These are phyloP conservation scores for Nannospalax galili DNA, from an alignment of 2,113 vertebrate species.

Conservation along the genomic window DNA sequence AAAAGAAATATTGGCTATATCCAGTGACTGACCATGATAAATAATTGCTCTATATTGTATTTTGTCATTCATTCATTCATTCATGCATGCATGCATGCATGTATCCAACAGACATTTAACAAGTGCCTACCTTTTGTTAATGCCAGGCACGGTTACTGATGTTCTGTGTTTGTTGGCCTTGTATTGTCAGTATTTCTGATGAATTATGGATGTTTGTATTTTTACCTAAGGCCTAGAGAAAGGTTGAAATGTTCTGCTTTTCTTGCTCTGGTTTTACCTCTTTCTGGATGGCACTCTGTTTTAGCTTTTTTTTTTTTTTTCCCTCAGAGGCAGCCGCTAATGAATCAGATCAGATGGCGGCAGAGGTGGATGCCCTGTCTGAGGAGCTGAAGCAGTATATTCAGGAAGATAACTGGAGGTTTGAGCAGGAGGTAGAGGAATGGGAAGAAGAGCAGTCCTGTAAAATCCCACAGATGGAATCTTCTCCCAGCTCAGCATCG, in stretches of 20 bases:
- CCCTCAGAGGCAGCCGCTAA: slow-evolving; percentile 22
- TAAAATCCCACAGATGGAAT: slow-evolving; percentile 90
- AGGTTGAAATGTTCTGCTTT: background rate
- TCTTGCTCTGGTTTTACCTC: slow-evolving; percentile 2
- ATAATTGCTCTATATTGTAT: background rate
- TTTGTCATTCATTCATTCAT: background rate
- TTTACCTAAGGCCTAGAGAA: background rate
- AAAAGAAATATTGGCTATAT: background rate
- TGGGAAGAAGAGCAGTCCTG: slow-evolving; percentile 95
- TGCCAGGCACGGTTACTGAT: background rate
- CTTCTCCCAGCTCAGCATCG: slow-evolving; percentile 32
- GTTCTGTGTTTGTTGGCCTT: background rate
- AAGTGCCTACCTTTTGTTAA: background rate
- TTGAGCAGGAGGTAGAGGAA: slow-evolving; percentile 94
- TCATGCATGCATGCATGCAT: background rate
- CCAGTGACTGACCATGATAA: background rate
- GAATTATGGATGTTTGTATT: background rate
- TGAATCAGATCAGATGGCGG: slow-evolving; percentile 83
- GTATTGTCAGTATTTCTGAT: background rate
- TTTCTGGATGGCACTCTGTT: background rate
- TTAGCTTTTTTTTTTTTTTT: background rate
- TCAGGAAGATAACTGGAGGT: slow-evolving; percentile 94
- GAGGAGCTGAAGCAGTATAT: slow-evolving; percentile 90
- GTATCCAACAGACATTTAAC: background rate
- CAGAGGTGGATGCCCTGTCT: slow-evolving; percentile 90